Evolutionary conservation across 2,797 vertebrate genomes (phyloP).

Genomic region (Neosilurus mollespiculum): DNA sequence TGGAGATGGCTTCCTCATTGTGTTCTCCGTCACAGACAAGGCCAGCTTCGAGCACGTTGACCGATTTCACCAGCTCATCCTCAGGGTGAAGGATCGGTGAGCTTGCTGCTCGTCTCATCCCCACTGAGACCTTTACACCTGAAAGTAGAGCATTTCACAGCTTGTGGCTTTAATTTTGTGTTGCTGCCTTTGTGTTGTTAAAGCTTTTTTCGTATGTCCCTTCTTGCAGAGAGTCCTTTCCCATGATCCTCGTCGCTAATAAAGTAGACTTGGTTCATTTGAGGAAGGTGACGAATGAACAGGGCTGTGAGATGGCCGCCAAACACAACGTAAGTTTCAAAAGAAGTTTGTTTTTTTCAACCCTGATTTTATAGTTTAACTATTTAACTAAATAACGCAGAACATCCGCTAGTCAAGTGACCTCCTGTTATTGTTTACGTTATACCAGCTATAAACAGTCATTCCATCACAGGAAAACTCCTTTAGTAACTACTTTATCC

Average conservation of each 20-base stretch:
- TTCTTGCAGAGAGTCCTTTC: conserved; percentile 88
- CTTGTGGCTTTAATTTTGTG: not conserved
- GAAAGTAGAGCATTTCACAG: conserved; percentile 5
- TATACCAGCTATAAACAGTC: not conserved
- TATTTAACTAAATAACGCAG: not conserved
- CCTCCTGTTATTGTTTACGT: not conserved
- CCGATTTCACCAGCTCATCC: conserved; percentile 96
- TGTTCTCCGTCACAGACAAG: conserved; percentile 97
- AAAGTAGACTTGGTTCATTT: conserved; percentile 98
- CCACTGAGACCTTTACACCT: not conserved
- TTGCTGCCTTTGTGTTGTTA: not conserved
- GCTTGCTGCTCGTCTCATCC: not conserved
- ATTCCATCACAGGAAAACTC: not conserved
- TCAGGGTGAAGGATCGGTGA: conserved; percentile 97
- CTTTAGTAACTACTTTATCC: not conserved
- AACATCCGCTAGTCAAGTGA: not conserved
- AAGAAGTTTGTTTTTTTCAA: not conserved
- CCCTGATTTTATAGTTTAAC: not conserved
- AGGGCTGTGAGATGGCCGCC: conserved; percentile 96
- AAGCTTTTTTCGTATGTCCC: conserved; percentile 12
- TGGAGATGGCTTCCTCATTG: conserved; percentile 96
- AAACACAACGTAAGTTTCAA: conserved; percentile 89
- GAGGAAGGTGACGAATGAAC: conserved; percentile 90
- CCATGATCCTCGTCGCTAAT: conserved; percentile 97
- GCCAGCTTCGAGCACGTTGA: conserved; percentile 98